Conservation (phyloP, 2,113 vertebrate species). For the Cinclus cinclus region DNA sequence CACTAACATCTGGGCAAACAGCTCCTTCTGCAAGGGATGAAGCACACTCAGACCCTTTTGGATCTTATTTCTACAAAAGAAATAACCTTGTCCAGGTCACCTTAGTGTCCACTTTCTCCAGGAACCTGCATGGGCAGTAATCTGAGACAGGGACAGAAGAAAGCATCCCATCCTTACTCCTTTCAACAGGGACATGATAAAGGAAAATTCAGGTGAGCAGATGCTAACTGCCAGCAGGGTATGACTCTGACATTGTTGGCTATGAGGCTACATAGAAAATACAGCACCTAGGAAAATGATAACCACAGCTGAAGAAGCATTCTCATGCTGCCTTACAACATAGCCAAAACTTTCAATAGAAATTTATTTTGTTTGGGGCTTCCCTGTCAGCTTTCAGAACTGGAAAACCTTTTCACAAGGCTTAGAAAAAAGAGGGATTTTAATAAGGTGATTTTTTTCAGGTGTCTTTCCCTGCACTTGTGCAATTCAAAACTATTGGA, state of each 20-base stretch:
- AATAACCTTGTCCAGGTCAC: neutral
- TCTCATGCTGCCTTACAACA: neutral
- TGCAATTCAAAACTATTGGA: neutral
- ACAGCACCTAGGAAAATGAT: neutral
- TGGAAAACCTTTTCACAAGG: neutral
- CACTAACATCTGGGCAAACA: neutral
- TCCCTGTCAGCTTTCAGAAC: neutral
- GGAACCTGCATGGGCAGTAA: neutral
- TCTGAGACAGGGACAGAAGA: neutral
- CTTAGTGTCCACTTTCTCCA: neutral
- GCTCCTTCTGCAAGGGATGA: neutral
- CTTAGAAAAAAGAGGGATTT: neutral
- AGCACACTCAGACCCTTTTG: neutral
- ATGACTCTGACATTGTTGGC: neutral
- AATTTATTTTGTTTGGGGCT: neutral
- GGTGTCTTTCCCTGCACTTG: neutral
- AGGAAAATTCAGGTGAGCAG: neutral
- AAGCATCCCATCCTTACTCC: neutral
- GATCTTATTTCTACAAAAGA: neutral
- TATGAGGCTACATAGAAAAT: neutral
- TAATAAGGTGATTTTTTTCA: neutral
- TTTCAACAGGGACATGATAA: neutral
- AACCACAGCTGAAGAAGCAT: neutral
- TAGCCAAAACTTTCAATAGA: neutral
- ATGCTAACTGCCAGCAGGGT: neutral